These are phyloP conservation scores for Idris sp. DNA, from an alignment of 1,140 invertebrate species.

Conservation along the genomic window DNA sequence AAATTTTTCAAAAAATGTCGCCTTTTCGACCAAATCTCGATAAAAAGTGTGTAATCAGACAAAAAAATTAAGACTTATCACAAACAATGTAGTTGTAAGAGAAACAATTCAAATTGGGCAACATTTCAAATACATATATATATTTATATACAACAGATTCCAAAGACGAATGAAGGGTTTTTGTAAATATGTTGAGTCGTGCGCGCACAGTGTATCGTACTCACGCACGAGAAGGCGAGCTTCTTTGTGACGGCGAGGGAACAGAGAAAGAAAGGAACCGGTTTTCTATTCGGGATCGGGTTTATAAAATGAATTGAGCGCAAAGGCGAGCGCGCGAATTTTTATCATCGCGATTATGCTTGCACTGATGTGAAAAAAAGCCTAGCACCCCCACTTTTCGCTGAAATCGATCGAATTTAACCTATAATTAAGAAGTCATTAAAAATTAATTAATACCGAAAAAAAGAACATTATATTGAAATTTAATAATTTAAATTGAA, in stretches of 20 bases:
- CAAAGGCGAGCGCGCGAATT: slow-evolving; percentile 51
- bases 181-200: slow-evolving; percentile 49
- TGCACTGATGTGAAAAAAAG: no score
- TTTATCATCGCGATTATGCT: slow-evolving; percentile 40
- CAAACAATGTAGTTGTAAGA: no score
- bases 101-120: no score
- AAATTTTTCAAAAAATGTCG: no score
- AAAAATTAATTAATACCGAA: no score
- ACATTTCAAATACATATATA: slow-evolving; percentile 55
- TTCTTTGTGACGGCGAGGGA: slow-evolving; percentile 52
- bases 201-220: slow-evolving; percentile 33
- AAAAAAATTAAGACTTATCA: no score
- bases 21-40: no score
- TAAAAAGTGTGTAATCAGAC: no score
- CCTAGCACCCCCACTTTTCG: no score
- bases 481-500: no score
- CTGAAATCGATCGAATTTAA: slow-evolving; percentile 17
- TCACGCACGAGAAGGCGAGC: slow-evolving; percentile 43
- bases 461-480: no score
- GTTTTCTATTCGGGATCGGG: slow-evolving; percentile 54
- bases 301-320: slow-evolving; percentile 56
- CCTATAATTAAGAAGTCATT: no score
- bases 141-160: slow-evolving; percentile 52
- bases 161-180: slow-evolving; percentile 57
- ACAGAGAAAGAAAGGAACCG: slow-evolving; percentile 54